These are phyloP conservation scores for Caenorhabditis drosophilae DNA, from an alignment of 2,888 invertebrate genomes.

Conservation along the genomic window DNA sequence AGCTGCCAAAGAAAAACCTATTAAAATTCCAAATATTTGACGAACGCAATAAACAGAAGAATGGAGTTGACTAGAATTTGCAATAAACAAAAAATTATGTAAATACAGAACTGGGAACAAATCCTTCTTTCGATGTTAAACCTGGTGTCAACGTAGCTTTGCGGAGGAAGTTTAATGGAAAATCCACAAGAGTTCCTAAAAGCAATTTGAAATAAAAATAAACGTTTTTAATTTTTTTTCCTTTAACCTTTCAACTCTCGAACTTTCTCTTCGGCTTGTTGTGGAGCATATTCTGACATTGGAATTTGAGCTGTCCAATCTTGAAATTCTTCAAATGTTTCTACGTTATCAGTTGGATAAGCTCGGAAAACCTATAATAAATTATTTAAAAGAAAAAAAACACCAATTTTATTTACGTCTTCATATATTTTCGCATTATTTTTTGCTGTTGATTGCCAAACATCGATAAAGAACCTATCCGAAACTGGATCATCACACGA, in stretches of 20 bases:
- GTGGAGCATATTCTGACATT: constrained; percentile 79
- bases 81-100: constrained; percentile 72
- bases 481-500: constrained; percentile 78
- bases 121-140: constrained; percentile 84
- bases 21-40: background rate
- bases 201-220: too few relatives aligned
- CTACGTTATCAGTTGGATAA: constrained; percentile 84
- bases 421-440: constrained; percentile 88
- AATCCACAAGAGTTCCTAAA: constrained; percentile 84
- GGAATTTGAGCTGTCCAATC: constrained; percentile 79
- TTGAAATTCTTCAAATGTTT: constrained; percentile 80
- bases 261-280: constrained; percentile 58
- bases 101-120: constrained; percentile 91
- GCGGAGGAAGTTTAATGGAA: constrained; percentile 87
- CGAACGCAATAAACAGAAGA: background rate
- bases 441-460: constrained; percentile 83
- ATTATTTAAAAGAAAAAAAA: background rate
- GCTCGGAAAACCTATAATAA: constrained; percentile 81
- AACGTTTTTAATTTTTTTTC: too few relatives aligned
- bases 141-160: constrained; percentile 85
- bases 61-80: background rate
- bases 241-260: constrained; percentile 68
- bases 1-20: background rate
- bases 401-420: constrained; percentile 75
- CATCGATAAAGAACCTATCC: constrained; percentile 82